These are phyloP conservation scores for Tylochromis polylepis DNA, from an alignment of 2,113 vertebrate genomes.

Conservation along the genomic window DNA sequence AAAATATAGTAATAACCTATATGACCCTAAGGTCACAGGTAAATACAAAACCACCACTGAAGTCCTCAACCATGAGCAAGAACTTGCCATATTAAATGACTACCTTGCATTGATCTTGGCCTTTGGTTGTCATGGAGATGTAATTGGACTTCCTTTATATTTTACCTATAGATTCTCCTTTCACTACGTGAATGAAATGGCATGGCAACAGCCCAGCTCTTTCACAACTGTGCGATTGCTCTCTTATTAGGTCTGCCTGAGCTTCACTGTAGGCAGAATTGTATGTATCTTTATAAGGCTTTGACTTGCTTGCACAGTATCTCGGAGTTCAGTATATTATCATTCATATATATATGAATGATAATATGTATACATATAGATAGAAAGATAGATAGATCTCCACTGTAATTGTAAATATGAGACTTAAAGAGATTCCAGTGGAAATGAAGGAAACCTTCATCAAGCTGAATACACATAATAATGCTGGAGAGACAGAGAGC, in stretches of 20 bases:
- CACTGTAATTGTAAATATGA: background rate
- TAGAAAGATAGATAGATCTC: background rate
- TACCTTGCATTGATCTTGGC: constrained; percentile 29
- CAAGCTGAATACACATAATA: background rate
- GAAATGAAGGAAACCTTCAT: background rate
- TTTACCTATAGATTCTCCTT: constrained; percentile 48
- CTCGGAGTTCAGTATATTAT: background rate
- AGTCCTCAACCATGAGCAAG: background rate
- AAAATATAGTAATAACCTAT: background rate
- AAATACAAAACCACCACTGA: background rate
- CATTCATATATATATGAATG: background rate
- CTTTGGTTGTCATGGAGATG: constrained; percentile 51
- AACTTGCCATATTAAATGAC: constrained; percentile 30
- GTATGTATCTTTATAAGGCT: background rate
- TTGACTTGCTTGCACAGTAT: background rate
- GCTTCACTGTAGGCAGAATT: constrained; percentile 18
- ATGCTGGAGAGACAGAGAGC: background rate
- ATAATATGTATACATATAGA: background rate
- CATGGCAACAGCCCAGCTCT: constrained; percentile 40
- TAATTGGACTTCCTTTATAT: constrained; percentile 58
- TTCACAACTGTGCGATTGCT: constrained; percentile 50
- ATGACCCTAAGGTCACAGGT: background rate
- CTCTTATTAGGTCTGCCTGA: constrained; percentile 20
- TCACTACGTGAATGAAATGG: constrained; percentile 49
- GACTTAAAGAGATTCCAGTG: background rate